Evolutionary conservation across 2,888 invertebrate genomes (phyloP).

Genomic region (Cartodere bifasciata): DNA sequence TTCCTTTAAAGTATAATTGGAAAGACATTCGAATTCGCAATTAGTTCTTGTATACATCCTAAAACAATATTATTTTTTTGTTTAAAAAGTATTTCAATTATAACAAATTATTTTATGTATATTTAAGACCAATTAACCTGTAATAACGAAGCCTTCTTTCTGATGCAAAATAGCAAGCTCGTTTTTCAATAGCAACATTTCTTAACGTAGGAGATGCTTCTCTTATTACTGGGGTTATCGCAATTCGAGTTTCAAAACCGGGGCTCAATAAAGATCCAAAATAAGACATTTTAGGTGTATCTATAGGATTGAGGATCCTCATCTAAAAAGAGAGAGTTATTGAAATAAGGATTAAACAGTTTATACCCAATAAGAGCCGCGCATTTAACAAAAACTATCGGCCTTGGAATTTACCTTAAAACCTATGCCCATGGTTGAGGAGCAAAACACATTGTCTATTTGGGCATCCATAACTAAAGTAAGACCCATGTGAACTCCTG

Average conservation of each 20-base stretch:
- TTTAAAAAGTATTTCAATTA: constrained; percentile 18
- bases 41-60: constrained; percentile 19
- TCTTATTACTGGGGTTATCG: constrained; percentile 6
- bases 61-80: constrained; percentile 17
- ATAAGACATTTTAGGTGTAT: constrained; percentile 66
- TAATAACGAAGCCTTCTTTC: constrained; percentile 9
- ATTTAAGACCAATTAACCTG: no score
- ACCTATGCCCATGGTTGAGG: constrained; percentile 60
- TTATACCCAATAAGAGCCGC: no score
- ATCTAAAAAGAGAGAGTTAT: no score
- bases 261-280: constrained; percentile 59
- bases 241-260: constrained; percentile 44
- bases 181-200: background rate
- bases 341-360: no score
- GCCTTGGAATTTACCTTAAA: constrained; percentile 54
- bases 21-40: constrained; percentile 20
- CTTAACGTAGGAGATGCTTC: no score
- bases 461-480: constrained; percentile 61
- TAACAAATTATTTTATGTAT: no score
- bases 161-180: constrained; percentile 7
- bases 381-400: no score
- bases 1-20: constrained; percentile 16
- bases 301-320: constrained; percentile 65
- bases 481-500: constrained; percentile 61
- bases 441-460: constrained; percentile 63